Conservation (phyloP, 2,797 vertebrate genomes). For the Peromyscus attwateri region DNA sequence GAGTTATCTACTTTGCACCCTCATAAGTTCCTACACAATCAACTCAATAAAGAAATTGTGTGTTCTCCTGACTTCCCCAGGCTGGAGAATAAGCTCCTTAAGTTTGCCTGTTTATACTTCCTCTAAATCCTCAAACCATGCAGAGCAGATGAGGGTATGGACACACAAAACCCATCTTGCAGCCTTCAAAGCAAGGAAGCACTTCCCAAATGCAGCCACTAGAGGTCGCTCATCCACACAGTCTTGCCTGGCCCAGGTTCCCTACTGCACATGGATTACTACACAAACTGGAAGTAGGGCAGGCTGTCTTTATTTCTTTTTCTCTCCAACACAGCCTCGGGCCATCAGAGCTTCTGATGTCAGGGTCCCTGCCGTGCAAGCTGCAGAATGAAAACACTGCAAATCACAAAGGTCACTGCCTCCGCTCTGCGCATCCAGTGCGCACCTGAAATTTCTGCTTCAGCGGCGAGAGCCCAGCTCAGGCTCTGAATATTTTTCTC, state of each 20-base stretch:
- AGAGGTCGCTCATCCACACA: slow-evolving; percentile 74
- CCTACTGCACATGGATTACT: slow-evolving; percentile 34
- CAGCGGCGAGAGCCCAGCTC: slow-evolving; percentile 41
- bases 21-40: not conserved
- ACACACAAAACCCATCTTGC: not conserved
- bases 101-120: not conserved
- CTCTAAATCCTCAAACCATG: not conserved
- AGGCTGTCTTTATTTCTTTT: slow-evolving; percentile 82
- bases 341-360: slow-evolving; percentile 79
- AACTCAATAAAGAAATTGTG: slow-evolving; percentile 50
- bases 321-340: slow-evolving; percentile 78
- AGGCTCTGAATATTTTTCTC: slow-evolving; percentile 33
- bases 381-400: slow-evolving; percentile 80
- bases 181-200: not conserved
- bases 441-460: slow-evolving; percentile 79
- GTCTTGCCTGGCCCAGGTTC: slow-evolving; percentile 41
- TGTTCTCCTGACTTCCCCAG: slow-evolving; percentile 41
- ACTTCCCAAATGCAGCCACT: slow-evolving; percentile 28
- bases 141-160: not conserved
- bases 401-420: slow-evolving; percentile 80
- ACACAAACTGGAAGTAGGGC: slow-evolving; percentile 82
- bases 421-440: slow-evolving; percentile 65
- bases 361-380: slow-evolving; percentile 77
- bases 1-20: not conserved
- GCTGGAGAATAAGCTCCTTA: slow-evolving; percentile 2